Base-by-base conservation (phyloP, 2,113 vertebrate genomes). In the Patagioenas fasciata region DNA sequence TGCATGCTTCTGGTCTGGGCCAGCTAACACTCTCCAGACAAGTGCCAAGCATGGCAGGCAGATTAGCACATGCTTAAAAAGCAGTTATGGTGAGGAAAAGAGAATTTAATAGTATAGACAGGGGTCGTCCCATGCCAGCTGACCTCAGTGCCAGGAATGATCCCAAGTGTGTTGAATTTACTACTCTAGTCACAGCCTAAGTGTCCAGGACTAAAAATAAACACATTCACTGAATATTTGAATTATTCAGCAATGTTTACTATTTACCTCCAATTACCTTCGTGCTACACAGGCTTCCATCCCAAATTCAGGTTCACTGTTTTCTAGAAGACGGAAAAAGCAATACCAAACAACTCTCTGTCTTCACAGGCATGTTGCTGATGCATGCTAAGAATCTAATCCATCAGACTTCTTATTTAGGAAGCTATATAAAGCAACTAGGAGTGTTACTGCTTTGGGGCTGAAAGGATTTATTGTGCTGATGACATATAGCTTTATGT, bases 201-300 rank as follows among this genome's bases (percentile, higher is more conserved):
- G 81, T 66, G 74, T 69, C 60, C 74, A 61, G n/a, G 34, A 50
- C 44, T 88, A 80, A 96, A 95, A 95, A 93, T 61, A 95, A 81
- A 82, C 19, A 32, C 29, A 65, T 73, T 80, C 19, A 34, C 48
- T 69, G 48, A 69, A 77, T 94, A 93, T 95, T 93, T 91, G 53
- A 93, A 82, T 89, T 19, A 56, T 36, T 32, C 13, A 81, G 18
- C 15, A 51, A 29, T 81, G 51, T 93, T 93, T 88, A 54, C 18
- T 74, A 92, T 48, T 38, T 81, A 28, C 38, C 34, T 71, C 26
- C 28, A 71, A 21, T 84, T 74, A 81, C 20, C 32, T 73, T 87
- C 10, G 44, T 47, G 31, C 24, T 92, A 42, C 65, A 65, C 26
- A 72, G 73, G 6, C 12, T 62, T 62, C 9, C 14, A 11, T 54